Percentiles rank a stretch among this genome's conserved stretches.
phyloP scores from a whole-genome alignment of 2,888 invertebrate genomes.

The Crematogaster levior region DNA sequence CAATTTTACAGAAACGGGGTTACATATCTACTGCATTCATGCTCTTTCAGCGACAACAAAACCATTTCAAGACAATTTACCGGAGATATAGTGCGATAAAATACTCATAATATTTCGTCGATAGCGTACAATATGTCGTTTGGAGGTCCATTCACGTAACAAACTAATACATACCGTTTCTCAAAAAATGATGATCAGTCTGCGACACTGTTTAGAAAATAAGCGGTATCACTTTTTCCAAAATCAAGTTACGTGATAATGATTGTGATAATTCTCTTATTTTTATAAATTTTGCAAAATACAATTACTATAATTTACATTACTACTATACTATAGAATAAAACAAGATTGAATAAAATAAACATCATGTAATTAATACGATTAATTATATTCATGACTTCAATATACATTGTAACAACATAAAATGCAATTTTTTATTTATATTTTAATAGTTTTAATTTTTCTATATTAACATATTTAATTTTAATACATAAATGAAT shows the following conservation, averaged over 20 bases:
- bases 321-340: too few relatives aligned
- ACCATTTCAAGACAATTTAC: slow-evolving; percentile 55
- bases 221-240: slow-evolving; percentile 3
- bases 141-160: slow-evolving; percentile 35
- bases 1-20: not conserved
- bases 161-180: slow-evolving; percentile 34
- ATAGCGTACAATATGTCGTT: slow-evolving; percentile 35
- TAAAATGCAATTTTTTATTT: slow-evolving; percentile 6
- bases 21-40: not conserved
- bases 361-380: not conserved
- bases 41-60: slow-evolving; percentile 29
- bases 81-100: slow-evolving; percentile 54
- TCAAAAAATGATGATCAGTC: slow-evolving; percentile 20
- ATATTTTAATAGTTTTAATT: not conserved
- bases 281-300: not conserved
- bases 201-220: not conserved
- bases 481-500: not conserved
- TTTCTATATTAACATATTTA: too few relatives aligned
- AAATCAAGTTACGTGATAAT: not conserved
- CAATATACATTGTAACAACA: not conserved
- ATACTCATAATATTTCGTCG: slow-evolving; percentile 59
- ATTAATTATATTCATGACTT: not conserved
- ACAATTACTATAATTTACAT: too few relatives aligned
- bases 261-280: not conserved
- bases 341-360: not conserved